Base-by-base conservation (phyloP, 2,113 vertebrate species). In the Brachionichthys hirsutus region DNA sequence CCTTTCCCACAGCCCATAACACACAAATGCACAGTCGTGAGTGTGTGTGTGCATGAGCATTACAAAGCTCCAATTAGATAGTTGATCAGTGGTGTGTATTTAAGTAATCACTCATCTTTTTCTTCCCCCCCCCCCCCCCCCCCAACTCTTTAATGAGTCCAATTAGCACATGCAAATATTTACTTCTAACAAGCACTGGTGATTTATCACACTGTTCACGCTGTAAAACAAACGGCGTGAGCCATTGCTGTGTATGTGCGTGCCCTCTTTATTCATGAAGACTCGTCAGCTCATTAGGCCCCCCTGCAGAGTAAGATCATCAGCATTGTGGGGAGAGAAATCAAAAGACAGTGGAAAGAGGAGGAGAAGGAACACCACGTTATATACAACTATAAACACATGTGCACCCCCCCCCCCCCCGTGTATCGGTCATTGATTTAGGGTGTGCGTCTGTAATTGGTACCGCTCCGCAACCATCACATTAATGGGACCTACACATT, bases 121-220 rank as follows among this genome's bases (percentile, higher is more conserved):
- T 68, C 30, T 64, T 17, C 43, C 75, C 61, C 60, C 54, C 75
- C 43, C 47, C 60, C 72, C 70, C 58, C 54, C 34, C 60, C 68
- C 48, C 63, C 71, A 80, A 78, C 80, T 78, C 45, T 69, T 86
- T 90, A 90, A 90, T 85, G 84, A 89, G 84, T 81, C 86, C 83
- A 88, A 89, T 92, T 90, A 91, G 86, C 80, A 70, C 80, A 82
- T 84, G 86, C 84, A 89, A 90, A 91, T 90, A 89, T 91, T 91
- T 91, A 88, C 83, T 70, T 68, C 68, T 76, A 81, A 78, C 67
- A 54, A 76, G 65, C 79, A 73, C 86, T 79, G 83, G 76, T 85
- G 85, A 88, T 92, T 89, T 81, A 89, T 89, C 73, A 64, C 68
- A 73, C 72, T 61, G 66, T 70, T 88, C 69, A n/a, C 73, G 53